Evolutionary conservation across 2,888 invertebrate species (phyloP).

Genomic region (Ophion ellenae): DNA sequence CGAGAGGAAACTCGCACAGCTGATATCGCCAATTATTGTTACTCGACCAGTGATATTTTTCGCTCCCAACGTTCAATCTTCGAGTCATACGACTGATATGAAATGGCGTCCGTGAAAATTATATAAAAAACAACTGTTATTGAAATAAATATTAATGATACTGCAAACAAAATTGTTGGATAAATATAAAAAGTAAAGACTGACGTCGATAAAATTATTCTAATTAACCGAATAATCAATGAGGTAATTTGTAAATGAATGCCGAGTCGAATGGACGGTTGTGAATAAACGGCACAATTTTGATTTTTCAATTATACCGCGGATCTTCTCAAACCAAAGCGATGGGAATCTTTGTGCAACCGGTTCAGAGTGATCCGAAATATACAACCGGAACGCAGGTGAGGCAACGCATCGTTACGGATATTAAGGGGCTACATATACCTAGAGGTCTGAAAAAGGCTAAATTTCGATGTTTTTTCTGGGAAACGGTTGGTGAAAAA

Average conservation of each 20-base stretch:
- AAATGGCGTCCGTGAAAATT: not conserved
- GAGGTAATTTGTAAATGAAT: not conserved
- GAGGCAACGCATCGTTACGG: conserved; percentile 21
- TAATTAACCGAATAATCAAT: not conserved
- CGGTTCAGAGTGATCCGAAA: conserved; percentile 54
- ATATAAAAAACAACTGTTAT: not conserved
- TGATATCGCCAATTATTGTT: not conserved
- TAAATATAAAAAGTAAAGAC: not conserved
- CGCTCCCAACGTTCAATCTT: not conserved
- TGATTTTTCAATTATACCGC: conserved; percentile 4
- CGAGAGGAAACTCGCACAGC: not conserved
- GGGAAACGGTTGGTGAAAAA: too few relatives aligned
- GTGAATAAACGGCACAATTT: not conserved
- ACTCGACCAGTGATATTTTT: not conserved
- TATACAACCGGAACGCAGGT: conserved; percentile 54
- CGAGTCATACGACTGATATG: not conserved
- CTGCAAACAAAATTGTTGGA: not conserved
- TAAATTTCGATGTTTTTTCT: too few relatives aligned
- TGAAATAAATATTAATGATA: not conserved
- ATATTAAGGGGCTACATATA: not conserved
- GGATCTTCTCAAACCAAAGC: conserved; percentile 10
- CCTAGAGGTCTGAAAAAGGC: too few relatives aligned
- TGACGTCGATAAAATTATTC: not conserved
- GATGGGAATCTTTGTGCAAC: conserved; percentile 61
- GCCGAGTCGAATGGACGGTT: not conserved